These are phyloP conservation scores for Paralichthys olivaceus DNA, from an alignment of 2,113 vertebrate genomes.

Conservation along the genomic window DNA sequence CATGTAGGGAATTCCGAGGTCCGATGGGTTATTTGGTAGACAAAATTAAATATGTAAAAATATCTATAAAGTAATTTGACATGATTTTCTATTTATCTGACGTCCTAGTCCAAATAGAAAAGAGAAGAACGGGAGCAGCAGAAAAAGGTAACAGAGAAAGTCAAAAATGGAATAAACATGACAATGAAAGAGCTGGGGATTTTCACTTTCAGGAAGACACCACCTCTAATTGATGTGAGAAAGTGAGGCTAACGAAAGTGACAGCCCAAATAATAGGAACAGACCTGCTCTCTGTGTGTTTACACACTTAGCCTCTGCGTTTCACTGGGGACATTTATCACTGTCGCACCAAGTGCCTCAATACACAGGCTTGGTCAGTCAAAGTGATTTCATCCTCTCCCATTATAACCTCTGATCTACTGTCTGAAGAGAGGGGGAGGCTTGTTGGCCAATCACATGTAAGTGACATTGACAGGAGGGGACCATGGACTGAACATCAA, in stretches of 20 bases:
- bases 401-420: conserved; percentile 45
- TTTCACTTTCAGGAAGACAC: conserved; percentile 7
- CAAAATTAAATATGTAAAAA: too few species aligned
- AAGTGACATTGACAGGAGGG: conserved; percentile 27
- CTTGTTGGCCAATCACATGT: conserved; percentile 27
- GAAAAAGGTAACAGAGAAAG: background rate
- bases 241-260: conserved; percentile 26
- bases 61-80: too few species aligned
- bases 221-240: conserved; percentile 35
- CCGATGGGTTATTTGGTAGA: too few species aligned
- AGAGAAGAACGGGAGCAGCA: background rate
- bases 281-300: conserved; percentile 42
- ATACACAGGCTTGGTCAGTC: conserved; percentile 44
- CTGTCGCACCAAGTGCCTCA: conserved; percentile 29
- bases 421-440: conserved; percentile 31
- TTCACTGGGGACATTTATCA: conserved; percentile 56
- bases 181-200: background rate
- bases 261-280: conserved; percentile 52
- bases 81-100: background rate
- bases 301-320: conserved; percentile 44
- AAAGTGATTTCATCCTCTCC: conserved; percentile 54
- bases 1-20: too few species aligned
- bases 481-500: background rate
- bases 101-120: background rate
- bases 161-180: background rate